Base-by-base conservation (phyloP, 2,888 invertebrate species). In the Encarsia formosa region DNA sequence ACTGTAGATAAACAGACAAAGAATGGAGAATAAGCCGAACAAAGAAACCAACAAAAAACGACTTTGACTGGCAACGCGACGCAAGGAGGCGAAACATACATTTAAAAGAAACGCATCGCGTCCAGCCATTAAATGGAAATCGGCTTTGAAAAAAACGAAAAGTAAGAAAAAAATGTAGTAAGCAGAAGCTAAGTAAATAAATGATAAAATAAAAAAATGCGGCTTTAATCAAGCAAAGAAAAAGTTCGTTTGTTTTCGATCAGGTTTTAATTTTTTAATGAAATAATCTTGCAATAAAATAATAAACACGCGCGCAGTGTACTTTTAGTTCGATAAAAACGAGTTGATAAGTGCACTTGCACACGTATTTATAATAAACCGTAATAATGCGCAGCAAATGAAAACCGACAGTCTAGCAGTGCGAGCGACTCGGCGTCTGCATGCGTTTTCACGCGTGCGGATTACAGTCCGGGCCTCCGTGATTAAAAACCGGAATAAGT, bases 401-500 rank as follows among this genome's bases (percentile, higher is more conserved):
- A 69, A 71, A 71, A 73, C 73, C 73, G 72, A 74, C 73, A 74
- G 73, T 74, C 73, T 73, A 70, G 72, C 73, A 73, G 73, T 70
- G 73, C 73, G 73, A 73, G 73, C 70, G 71, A 70, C 71, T 74
- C 71, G 71, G 70, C 69, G 64, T 64, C 65, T 63, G 51, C 59
- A 54, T 61, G 71, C 67, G 72, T 71, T 59, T 67, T 71, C 65
- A 70, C 67, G 72, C 71, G 63, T 68, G 70, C 59, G 65, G 66
- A 63, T 61, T 61, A 42, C 61, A 58, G 64, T 59, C 68, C 70
- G 73, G 71, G 73, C 71, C 73, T 74, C 73, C 72, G 72, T 73
- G 67, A 71, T 73, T 74, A 72, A 71, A 74, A 74, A 73, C 73
- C 73, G 73, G 73, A 73, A 74, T 74, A 74, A 74, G 73, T 74